Conservation (phyloP, 1,140 invertebrate species). For the Hermetia illucens region DNA sequence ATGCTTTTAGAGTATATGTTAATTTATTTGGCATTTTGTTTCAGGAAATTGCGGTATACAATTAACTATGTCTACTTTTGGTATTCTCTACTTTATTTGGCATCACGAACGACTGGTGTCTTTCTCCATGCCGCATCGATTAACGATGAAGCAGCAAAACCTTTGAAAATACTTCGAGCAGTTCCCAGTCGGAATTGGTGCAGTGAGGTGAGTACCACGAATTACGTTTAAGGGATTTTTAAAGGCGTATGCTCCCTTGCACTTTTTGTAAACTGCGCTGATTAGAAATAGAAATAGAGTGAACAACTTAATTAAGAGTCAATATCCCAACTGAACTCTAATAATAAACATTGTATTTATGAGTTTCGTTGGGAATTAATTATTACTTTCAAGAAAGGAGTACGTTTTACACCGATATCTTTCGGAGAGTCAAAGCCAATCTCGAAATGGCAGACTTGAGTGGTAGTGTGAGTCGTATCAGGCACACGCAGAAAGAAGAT, state of each 20-base stretch:
- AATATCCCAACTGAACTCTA: too few relatives aligned
- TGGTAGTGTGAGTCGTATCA: too few relatives aligned
- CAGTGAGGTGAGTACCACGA: conserved; percentile 31
- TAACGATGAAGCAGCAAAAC: conserved; percentile 39
- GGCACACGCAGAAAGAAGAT: too few relatives aligned
- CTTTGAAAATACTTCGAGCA: conserved; percentile 36
- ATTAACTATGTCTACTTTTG: conserved; percentile 43
- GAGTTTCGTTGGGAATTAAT: too few relatives aligned
- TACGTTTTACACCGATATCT: too few relatives aligned
- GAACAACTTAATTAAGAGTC: too few relatives aligned
- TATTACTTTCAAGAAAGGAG: too few relatives aligned
- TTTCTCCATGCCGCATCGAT: conserved; percentile 42
- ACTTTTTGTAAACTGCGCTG: conserved; percentile 1
- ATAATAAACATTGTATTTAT: not conserved
- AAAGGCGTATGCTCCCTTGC: too few relatives aligned
- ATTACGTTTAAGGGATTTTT: too few relatives aligned
- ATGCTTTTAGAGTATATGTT: not conserved
- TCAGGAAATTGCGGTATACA: conserved; percentile 24
- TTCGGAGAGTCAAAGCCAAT: too few relatives aligned
- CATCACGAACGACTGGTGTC: conserved; percentile 38
- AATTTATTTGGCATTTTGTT: conserved; percentile 2
- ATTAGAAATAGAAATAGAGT: too few relatives aligned
- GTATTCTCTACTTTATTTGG: conserved; percentile 42
- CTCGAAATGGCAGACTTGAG: too few relatives aligned
- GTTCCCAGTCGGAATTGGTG: conserved; percentile 38